Conservation (phyloP, 2,888 invertebrate species). For the Heteropelma amictum region DNA sequence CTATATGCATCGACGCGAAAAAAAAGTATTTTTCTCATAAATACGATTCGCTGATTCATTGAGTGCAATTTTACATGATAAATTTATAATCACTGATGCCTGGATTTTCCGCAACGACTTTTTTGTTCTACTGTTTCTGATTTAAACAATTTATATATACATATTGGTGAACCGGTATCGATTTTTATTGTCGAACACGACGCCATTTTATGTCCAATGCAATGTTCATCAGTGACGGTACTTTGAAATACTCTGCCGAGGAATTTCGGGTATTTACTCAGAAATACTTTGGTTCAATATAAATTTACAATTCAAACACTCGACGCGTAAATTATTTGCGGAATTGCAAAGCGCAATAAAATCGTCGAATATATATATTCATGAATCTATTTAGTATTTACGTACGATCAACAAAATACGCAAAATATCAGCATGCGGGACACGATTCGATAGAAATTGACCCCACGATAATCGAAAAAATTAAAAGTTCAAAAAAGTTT, state of each 20-base stretch:
- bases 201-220: not conserved
- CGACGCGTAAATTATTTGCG: constrained; percentile 4
- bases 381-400: constrained; percentile 4
- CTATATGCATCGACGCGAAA: too few species aligned
- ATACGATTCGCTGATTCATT: too few species aligned
- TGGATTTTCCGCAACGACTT: too few species aligned
- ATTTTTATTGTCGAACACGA: not conserved
- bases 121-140: not conserved
- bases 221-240: not conserved
- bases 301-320: not conserved
- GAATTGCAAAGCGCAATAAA: constrained; percentile 5
- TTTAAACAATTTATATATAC: not conserved
- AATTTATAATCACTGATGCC: too few species aligned
- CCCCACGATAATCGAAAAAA: too few species aligned
- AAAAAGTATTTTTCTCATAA: too few species aligned
- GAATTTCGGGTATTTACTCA: too few species aligned
- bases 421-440: not conserved
- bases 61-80: too few species aligned
- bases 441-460: not conserved
- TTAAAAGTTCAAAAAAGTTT: too few species aligned
- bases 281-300: not conserved
- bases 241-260: too few species aligned
- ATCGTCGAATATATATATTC: not conserved
- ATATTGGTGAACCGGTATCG: not conserved
- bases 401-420: too few species aligned